Base-by-base conservation (phyloP, 2,888 invertebrate genomes). In the Didymodactylos carnosus region DNA sequence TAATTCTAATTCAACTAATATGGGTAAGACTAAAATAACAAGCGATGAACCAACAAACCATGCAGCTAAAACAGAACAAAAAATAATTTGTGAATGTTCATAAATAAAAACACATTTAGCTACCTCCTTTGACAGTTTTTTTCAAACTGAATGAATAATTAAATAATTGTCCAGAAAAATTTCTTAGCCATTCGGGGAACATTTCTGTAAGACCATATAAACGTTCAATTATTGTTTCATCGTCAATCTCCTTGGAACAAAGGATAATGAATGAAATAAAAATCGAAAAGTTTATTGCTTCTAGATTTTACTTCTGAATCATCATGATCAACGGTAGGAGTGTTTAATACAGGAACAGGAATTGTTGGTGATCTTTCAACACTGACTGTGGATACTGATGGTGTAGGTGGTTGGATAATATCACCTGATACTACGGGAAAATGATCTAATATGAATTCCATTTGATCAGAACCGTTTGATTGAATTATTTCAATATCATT, bases 141-240 rank as follows among this genome's bases (percentile, higher is more conserved):
- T n/a, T n/a, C n/a, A n/a, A n/a, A n/a, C n/a, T n/a, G n/a, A n/a
- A 29, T 27, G 53, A 53, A 53, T 53, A 53, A 14, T 53, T 14
- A 53, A 29, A 53, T 3, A 29, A 29, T 16, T 53, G 27, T 13
- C 29, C 27, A 53, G 19, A 27, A 3, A 53, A 53, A 29, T 14
- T 13, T 1, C 19, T 27, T 29, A 53, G 19, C 53, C 29, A 53
- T 29, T 90, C 89, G 0, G 95, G 95, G 80, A 97, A 94, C 94
- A 97, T 97, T 86, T 97, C 97, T 39, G 92, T 89, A 76, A 97
- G 85, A 14, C 94, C 97, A 87, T 90, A 88, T 77, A 97, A 82
- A 80, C 95, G 87, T 84, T 97, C 97, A 0, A 86, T 83, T 25
- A 94, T 80, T 6, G 91, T 89, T 86, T 98, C 82, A 77, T 82